These are phyloP conservation scores for Oryzias celebensis DNA, from an alignment of 2,113 vertebrate species.

Conservation along the genomic window DNA sequence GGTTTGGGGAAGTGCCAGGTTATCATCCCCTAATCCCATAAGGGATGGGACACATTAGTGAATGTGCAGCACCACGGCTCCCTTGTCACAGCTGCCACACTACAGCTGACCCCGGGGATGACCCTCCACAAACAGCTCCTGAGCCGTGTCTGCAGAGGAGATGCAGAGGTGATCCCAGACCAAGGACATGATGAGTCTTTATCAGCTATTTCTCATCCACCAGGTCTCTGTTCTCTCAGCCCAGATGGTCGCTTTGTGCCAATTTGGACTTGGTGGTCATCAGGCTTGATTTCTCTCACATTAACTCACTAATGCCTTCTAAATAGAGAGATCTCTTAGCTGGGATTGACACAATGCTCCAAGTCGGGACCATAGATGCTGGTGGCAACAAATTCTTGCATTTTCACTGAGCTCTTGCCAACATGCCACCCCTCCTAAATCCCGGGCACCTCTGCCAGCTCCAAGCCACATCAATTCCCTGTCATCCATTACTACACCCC, in stretches of 20 bases:
- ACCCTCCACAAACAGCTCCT: conserved; percentile 33
- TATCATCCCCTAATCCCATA: conserved; percentile 59
- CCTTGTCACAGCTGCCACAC: conserved; percentile 62
- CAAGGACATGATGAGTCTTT: conserved; percentile 66
- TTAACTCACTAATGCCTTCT: conserved; percentile 71
- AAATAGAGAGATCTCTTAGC: conserved; percentile 68
- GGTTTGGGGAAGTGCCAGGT: conserved; percentile 65
- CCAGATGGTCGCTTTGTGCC: conserved; percentile 41
- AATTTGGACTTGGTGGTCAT: conserved; percentile 64
- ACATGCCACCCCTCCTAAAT: conserved; percentile 48
- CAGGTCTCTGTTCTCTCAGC: conserved; percentile 42
- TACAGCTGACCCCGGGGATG: conserved; percentile 62
- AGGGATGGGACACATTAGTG: conserved; percentile 66
- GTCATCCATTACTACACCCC: conserved; percentile 31
- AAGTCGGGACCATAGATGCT: not conserved
- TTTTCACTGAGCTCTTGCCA: conserved; percentile 33
- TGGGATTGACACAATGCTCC: conserved; percentile 42
- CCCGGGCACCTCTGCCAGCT: conserved; percentile 57
- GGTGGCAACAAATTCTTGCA: conserved; percentile 41
- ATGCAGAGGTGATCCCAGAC: conserved; percentile 43
- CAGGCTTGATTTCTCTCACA: conserved; percentile 63
- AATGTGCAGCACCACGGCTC: conserved; percentile 54
- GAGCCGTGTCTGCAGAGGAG: conserved; percentile 19
- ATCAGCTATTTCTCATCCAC: conserved; percentile 57
- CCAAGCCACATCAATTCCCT: conserved; percentile 40